Evolutionary conservation across 2,888 invertebrate genomes (phyloP), one percentile per base, ranked within the genome.

Genomic region (Orgyia antiqua): DNA sequence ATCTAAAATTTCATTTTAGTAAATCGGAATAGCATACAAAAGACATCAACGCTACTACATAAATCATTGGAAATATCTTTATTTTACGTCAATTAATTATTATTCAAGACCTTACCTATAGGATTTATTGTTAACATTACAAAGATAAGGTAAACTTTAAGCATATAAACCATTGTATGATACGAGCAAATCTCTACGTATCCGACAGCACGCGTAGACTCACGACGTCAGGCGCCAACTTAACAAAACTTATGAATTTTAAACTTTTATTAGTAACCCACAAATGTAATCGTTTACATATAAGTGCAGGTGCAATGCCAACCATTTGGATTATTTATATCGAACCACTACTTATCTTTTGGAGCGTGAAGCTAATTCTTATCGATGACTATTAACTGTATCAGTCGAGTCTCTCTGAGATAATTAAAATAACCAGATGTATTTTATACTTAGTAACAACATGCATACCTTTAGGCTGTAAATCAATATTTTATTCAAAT

Each of bases 261-360:
- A 64, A 69, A 59, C 36, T 53, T 66, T 60, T 46, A 68, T 76
- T 69, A 65, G 73, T 70, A 69, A 52, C 51, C 68, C 52, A 58
- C 54, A 55, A 63, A 68, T 67, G 70, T 58, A 59, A 57, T 53
- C 62, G 58, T 56, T 67, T 62, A 58, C 49, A 59, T 56, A 56
- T 63, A 63, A 45, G 38, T 51, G 68, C 76, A 74, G 72, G 63
- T 74, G 75, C 56, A 39, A 42, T 52, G 48, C 73, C 77, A 78
- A 76, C 73, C 45, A 64, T 59, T 66, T 68, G 70, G 61, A 68
- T 68, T 66, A 57, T 60, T 65, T 31, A 34, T 39, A 18, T 29
- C n/a, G 9, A 63, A 70, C 67, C 61, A 68, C 69, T 72, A 65
- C 58, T 64, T 63, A 63, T 63, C 59, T 70, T 60, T 67, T 27